Evolutionary conservation across 1,140 invertebrate species (phyloP).

Genomic region (Pomacea maculata): DNA sequence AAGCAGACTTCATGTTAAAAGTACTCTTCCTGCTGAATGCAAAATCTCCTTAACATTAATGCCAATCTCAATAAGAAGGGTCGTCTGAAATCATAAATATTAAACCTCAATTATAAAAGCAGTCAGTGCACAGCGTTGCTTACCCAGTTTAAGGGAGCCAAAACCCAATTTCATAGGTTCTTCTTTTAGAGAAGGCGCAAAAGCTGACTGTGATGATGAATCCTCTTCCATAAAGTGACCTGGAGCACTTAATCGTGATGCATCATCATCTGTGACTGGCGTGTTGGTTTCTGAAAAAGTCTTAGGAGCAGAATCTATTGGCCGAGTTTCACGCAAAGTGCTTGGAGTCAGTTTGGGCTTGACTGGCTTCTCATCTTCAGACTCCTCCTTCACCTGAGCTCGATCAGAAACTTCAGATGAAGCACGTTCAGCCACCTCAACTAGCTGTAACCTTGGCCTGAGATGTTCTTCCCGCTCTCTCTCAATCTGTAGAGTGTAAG

Average conservation of each 20-base stretch:
- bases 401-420: constrained; percentile 17
- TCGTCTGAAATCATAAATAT: no score
- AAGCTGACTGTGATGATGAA: constrained; percentile 26
- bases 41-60: no score
- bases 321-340: background rate
- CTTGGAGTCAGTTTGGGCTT: constrained; percentile 50
- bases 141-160: constrained; percentile 53
- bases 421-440: constrained; percentile 34
- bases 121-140: background rate
- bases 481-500: constrained; percentile 54
- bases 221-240: constrained; percentile 24
- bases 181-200: constrained; percentile 42
- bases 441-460: constrained; percentile 72
- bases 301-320: constrained; percentile 22
- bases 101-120: background rate
- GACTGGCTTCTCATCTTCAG: constrained; percentile 44
- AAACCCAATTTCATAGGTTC: constrained; percentile 53
- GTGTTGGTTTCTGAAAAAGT: constrained; percentile 27
- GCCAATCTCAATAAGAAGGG: no score
- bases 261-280: constrained; percentile 41
- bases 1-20: no score
- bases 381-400: constrained; percentile 22
- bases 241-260: constrained; percentile 30
- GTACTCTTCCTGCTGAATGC: no score
- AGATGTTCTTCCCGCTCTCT: constrained; percentile 84